Percentiles rank a stretch among this genome's conserved stretches.
phyloP scores from a whole-genome alignment of 2,113 vertebrate species.

The Etheostoma cragini region DNA sequence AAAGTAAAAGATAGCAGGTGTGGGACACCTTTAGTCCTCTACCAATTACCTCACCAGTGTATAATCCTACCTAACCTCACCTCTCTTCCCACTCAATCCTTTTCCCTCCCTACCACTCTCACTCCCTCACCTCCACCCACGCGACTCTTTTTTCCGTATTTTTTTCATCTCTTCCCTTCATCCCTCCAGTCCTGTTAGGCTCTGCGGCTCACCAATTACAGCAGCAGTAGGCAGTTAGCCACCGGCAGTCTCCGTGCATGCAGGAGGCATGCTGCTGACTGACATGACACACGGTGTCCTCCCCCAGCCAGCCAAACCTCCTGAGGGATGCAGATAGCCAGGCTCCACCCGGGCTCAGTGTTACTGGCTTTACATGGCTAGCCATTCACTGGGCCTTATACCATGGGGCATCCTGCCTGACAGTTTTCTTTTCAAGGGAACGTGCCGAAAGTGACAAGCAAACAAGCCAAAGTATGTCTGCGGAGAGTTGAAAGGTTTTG shows the following conservation, averaged over 20 bases:
- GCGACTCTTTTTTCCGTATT: constrained; percentile 29
- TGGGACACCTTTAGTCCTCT: constrained; percentile 65
- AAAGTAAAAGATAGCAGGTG: constrained; percentile 67
- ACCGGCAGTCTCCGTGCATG: constrained; percentile 53
- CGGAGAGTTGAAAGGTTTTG: constrained; percentile 11
- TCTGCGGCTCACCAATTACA: constrained; percentile 72
- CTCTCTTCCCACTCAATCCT: constrained; percentile 58
- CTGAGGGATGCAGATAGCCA: constrained; percentile 58
- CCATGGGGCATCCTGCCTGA: constrained; percentile 17
- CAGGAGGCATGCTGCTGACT: constrained; percentile 54
- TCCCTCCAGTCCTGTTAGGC: constrained; percentile 55
- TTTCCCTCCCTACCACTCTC: constrained; percentile 42
- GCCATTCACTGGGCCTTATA: constrained; percentile 27
- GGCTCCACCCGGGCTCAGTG: constrained; percentile 37
- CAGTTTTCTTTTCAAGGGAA: constrained; percentile 28
- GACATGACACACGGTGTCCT: constrained; percentile 55
- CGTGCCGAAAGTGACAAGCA: constrained; percentile 17
- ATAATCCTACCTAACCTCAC: constrained; percentile 63
- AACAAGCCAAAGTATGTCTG: constrained; percentile 20
- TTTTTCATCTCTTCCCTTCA: constrained; percentile 65
- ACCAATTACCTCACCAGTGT: constrained; percentile 73
- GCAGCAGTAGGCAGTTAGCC: constrained; percentile 58
- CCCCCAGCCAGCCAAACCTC: constrained; percentile 40
- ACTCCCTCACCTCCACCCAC: constrained; percentile 65
- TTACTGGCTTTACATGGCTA: constrained; percentile 36